Percentiles rank a stretch among this genome's conserved stretches.
phyloP scores from a whole-genome alignment of 2,797 vertebrate genomes.

The Scomberomorus guttatus region DNA sequence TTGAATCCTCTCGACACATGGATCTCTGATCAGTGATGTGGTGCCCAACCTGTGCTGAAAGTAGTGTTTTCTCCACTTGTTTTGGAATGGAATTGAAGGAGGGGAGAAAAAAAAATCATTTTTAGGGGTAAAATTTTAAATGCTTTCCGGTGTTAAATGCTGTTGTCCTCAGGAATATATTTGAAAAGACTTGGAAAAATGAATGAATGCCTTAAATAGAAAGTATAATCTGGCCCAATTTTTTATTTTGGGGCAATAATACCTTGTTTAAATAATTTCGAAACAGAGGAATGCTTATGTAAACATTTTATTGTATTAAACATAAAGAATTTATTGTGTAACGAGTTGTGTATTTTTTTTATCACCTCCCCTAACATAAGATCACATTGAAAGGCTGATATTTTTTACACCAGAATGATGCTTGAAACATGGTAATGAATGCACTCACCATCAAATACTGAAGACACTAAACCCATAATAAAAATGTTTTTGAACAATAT shows the following conservation, averaged over 20 bases:
- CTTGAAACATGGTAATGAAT: background rate
- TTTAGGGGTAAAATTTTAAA: constrained; percentile 69
- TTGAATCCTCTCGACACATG: constrained; percentile 67
- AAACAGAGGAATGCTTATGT: constrained; percentile 80
- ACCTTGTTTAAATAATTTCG: constrained; percentile 70
- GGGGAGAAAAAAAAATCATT: constrained; percentile 48
- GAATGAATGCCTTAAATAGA: constrained; percentile 68
- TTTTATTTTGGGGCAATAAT: constrained; percentile 70
- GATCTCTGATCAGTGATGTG: constrained; percentile 77
- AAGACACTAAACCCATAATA: background rate
- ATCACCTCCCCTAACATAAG: constrained; percentile 11
- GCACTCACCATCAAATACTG: background rate
- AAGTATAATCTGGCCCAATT: constrained; percentile 73
- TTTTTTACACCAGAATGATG: background rate
- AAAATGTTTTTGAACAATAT: background rate
- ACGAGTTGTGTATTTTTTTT: constrained; percentile 56
- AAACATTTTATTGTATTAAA: constrained; percentile 85
- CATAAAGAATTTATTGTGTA: constrained; percentile 71
- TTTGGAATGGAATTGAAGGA: constrained; percentile 82
- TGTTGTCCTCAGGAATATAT: constrained; percentile 83
- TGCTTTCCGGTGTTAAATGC: constrained; percentile 84
- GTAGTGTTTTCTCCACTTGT: constrained; percentile 79
- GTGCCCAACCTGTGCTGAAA: constrained; percentile 76
- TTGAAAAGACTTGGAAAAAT: constrained; percentile 76
- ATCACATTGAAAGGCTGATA: background rate